Evolutionary conservation across 2,888 invertebrate species (phyloP).

Genomic region (Tuta absoluta): DNA sequence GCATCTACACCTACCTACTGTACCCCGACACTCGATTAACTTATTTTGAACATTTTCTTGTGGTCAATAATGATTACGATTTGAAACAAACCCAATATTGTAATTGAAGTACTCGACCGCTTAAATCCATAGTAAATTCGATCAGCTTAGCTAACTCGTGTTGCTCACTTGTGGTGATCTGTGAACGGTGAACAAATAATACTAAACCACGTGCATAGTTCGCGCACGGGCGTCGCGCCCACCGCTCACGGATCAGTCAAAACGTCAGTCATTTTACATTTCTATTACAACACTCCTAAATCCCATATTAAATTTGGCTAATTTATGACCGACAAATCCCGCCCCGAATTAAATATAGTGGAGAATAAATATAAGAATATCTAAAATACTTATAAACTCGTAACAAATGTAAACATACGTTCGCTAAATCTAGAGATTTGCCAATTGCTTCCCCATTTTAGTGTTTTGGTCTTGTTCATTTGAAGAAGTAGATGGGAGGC

Average conservation of each 20-base stretch:
- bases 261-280: conserved; percentile 65
- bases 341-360: conserved; percentile 72
- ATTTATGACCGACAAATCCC: conserved; percentile 52
- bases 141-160: conserved; percentile 74
- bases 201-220: conserved; percentile 44
- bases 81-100: conserved; percentile 66
- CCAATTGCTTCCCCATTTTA: conserved; percentile 61
- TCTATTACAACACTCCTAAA: conserved; percentile 24
- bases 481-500: conserved; percentile 72
- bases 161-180: conserved; percentile 53
- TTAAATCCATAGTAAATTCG: conserved; percentile 81
- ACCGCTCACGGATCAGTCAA: conserved; percentile 55
- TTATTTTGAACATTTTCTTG: conserved; percentile 67
- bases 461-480: conserved; percentile 66
- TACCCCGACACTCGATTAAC: conserved; percentile 63
- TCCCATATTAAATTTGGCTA: conserved; percentile 31
- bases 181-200: conserved; percentile 57
- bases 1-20: conserved; percentile 68
- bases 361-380: conserved; percentile 86
- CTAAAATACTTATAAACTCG: conserved; percentile 85
- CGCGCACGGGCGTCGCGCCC: conserved; percentile 45
- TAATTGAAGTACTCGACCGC: conserved; percentile 72
- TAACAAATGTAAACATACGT: conserved; percentile 81
- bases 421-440: conserved; percentile 62
- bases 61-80: conserved; percentile 68